phyloP scores from a whole-genome alignment of 2,113 vertebrate genomes.

The Cercocebus atys region DNA sequence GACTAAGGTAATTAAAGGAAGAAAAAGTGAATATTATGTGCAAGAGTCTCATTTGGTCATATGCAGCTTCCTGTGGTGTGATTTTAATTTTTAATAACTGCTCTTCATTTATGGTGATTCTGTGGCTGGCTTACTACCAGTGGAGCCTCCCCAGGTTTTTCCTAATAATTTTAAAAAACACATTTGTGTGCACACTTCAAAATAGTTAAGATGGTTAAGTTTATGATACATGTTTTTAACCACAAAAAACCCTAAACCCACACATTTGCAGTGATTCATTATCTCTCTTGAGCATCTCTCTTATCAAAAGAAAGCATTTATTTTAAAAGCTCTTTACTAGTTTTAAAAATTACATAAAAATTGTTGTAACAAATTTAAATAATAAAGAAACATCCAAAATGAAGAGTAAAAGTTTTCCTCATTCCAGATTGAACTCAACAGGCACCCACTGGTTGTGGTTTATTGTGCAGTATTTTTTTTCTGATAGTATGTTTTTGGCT shows the following conservation, averaged over 20 bases:
- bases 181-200: slow-evolving; percentile 1
- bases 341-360: slow-evolving; percentile 33
- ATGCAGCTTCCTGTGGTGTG: background rate
- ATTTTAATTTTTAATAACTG: slow-evolving; percentile 62
- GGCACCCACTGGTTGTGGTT: background rate
- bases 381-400: background rate
- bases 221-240: background rate
- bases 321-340: slow-evolving; percentile 36
- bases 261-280: background rate
- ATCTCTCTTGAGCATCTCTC: background rate
- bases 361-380: background rate
- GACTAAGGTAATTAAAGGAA: slow-evolving; percentile 1
- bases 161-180: slow-evolving; percentile 37
- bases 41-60: slow-evolving; percentile 26
- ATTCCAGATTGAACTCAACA: background rate
- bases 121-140: background rate
- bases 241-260: background rate
- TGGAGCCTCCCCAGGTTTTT: background rate
- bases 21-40: background rate
- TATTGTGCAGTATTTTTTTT: background rate
- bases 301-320: slow-evolving; percentile 48
- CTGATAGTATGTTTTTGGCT: background rate
- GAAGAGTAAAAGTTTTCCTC: background rate
- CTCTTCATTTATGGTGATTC: slow-evolving; percentile 42
- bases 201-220: background rate